Conservation (phyloP, 1,140 invertebrate species). For the Colletes gigas region DNA sequence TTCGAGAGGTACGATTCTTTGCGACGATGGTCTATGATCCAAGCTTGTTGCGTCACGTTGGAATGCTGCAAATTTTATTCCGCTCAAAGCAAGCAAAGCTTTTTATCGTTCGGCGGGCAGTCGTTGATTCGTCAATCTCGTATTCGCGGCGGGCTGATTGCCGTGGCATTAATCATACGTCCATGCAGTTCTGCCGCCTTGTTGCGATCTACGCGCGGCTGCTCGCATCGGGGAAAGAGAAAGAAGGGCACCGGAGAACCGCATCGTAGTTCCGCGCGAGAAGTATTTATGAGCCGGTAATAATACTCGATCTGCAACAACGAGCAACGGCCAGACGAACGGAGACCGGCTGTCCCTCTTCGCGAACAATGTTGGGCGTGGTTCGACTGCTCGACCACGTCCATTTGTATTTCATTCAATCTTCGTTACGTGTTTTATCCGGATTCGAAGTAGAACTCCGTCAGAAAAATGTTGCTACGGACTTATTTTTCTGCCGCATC, state of each 20-base stretch:
- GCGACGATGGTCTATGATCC: too few species aligned
- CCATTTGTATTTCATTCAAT: constrained; percentile 8
- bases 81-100: too few species aligned
- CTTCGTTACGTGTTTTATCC: too few species aligned
- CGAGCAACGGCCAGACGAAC: constrained; percentile 22
- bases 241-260: constrained; percentile 7
- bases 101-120: too few species aligned
- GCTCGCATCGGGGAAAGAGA: constrained; percentile 23
- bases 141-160: constrained; percentile 59
- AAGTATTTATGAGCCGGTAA: constrained; percentile 64
- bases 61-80: too few species aligned
- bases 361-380: constrained; percentile 62
- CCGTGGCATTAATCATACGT: constrained; percentile 57
- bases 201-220: constrained; percentile 44
- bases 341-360: constrained; percentile 16
- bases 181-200: constrained; percentile 22
- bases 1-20: too few species aligned
- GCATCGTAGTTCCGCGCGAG: constrained; percentile 36
- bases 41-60: too few species aligned
- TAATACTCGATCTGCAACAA: constrained; percentile 50
- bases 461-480: too few species aligned
- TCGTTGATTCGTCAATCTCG: constrained; percentile 50
- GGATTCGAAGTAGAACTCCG: too few species aligned
- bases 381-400: constrained; percentile 34
- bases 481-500: too few species aligned